These are phyloP conservation scores for Hemicordylus capensis DNA, from an alignment of 2,113 vertebrate genomes.

Conservation along the genomic window DNA sequence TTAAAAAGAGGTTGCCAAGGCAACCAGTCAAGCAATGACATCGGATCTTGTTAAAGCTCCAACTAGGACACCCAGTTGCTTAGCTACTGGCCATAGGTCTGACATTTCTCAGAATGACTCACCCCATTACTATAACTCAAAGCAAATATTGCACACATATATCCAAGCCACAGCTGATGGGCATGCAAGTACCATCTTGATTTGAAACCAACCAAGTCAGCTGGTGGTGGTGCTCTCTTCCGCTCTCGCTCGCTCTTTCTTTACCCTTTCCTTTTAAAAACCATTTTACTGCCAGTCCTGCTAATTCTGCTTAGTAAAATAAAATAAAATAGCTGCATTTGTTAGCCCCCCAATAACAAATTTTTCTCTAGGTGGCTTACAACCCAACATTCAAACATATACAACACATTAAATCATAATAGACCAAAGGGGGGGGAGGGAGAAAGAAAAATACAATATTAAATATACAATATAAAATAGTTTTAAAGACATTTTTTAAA, in stretches of 20 bases:
- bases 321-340: too few relatives aligned
- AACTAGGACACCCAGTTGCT: conserved; percentile 43
- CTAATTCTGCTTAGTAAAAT: conserved; percentile 14
- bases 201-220: conserved; percentile 45
- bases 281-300: not conserved
- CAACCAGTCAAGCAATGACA: conserved; percentile 28
- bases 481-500: too few relatives aligned
- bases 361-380: too few relatives aligned
- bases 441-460: too few relatives aligned
- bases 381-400: too few relatives aligned
- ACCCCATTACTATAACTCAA: conserved; percentile 25
- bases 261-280: not conserved
- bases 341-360: too few relatives aligned
- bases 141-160: conserved; percentile 52
- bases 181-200: conserved; percentile 19
- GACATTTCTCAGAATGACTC: conserved; percentile 40
- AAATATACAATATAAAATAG: too few relatives aligned
- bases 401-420: too few relatives aligned
- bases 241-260: not conserved
- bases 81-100: conserved; percentile 53
- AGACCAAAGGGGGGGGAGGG: too few relatives aligned
- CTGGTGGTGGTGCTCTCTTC: conserved; percentile 8
- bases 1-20: conserved; percentile 39
- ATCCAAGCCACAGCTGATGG: conserved; percentile 12
- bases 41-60: conserved; percentile 42